Percentiles rank a stretch among this genome's conserved stretches.
Conservation (phyloP, 2,797 vertebrate species). For the Amblyopsis hoosieri region DNA sequence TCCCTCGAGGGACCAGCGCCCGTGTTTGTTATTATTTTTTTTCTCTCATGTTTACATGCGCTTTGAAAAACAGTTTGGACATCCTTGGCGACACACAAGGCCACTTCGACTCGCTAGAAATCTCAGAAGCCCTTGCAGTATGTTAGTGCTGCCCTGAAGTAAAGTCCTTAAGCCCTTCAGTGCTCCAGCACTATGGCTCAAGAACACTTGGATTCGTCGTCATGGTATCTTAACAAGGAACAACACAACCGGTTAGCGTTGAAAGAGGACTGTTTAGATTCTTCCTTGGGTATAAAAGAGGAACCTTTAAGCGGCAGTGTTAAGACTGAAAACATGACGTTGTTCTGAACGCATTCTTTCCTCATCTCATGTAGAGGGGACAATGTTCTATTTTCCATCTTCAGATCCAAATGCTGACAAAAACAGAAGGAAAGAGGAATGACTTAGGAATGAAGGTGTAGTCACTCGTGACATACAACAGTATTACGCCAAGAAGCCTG, state of each 20-base stretch:
- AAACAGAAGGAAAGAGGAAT: background rate
- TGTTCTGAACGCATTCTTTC: too few species aligned
- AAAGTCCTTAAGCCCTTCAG: slow-evolving; percentile 4
- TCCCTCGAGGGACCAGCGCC: too few species aligned
- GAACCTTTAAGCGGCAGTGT: background rate
- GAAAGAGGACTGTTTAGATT: slow-evolving; percentile 1
- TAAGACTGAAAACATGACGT: too few species aligned
- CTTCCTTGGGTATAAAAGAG: background rate
- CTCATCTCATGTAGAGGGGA: too few species aligned
- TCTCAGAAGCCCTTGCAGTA: slow-evolving; percentile 35
- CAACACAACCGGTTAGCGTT: slow-evolving; percentile 15
- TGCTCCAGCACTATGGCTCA: slow-evolving; percentile 19
- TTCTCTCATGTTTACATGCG: too few species aligned
- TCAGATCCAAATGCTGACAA: background rate
- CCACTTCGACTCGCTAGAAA: slow-evolving; percentile 15
- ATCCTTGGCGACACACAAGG: background rate
- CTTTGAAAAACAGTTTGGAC: background rate
- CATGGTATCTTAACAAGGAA: slow-evolving; percentile 12
- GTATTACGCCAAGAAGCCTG: too few species aligned
- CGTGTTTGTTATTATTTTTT: too few species aligned
- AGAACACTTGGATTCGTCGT: slow-evolving; percentile 30
- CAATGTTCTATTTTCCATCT: too few species aligned
- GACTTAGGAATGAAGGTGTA: background rate
- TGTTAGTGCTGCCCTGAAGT: background rate
- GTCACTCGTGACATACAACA: too few species aligned